Conservation (phyloP, 2,888 invertebrate genomes). For the Carpatolechia fugitivella region DNA sequence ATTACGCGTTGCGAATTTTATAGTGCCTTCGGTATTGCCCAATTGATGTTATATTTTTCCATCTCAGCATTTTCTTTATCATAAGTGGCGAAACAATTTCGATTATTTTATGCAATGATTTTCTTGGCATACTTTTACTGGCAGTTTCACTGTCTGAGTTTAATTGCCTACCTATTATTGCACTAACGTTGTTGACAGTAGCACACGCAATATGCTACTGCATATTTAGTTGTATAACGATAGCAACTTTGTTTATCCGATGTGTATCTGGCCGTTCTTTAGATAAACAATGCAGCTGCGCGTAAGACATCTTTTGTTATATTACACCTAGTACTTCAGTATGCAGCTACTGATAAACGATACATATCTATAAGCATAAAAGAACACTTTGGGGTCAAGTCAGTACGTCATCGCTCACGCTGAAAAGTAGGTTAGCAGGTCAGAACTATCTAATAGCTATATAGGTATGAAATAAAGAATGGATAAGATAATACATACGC, state of each 20-base stretch:
- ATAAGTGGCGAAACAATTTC: conserved; percentile 21
- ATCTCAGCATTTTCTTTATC: not conserved
- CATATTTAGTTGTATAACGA: conserved; percentile 22
- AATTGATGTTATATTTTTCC: conserved; percentile 4
- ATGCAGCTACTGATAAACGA: not conserved
- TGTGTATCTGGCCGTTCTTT: not conserved
- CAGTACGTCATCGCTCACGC: conserved; percentile 1
- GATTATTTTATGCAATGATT: conserved; percentile 43
- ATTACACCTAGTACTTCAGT: not conserved
- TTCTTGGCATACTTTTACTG: conserved; percentile 59
- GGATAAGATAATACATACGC: not conserved
- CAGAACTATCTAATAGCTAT: conserved; percentile 3
- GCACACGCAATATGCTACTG: conserved; percentile 39
- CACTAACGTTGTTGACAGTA: conserved; percentile 33
- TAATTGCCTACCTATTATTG: conserved; percentile 44
- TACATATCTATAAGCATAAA: not conserved
- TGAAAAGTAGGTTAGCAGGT: conserved; percentile 13
- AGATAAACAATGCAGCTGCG: not conserved
- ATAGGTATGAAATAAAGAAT: conserved; percentile 14
- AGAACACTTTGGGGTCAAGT: conserved; percentile 11
- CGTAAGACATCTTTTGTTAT: conserved; percentile 5
- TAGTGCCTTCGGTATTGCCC: not conserved
- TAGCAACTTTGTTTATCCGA: not conserved
- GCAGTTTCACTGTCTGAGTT: conserved; percentile 46
- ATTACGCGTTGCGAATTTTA: conserved; percentile 3